Evolutionary conservation across 37 sponge, comb jelly and placozoan species (phyloP), one percentile per base, ranked within the genome.

Genomic region (Diacarnus erythraeanus): DNA sequence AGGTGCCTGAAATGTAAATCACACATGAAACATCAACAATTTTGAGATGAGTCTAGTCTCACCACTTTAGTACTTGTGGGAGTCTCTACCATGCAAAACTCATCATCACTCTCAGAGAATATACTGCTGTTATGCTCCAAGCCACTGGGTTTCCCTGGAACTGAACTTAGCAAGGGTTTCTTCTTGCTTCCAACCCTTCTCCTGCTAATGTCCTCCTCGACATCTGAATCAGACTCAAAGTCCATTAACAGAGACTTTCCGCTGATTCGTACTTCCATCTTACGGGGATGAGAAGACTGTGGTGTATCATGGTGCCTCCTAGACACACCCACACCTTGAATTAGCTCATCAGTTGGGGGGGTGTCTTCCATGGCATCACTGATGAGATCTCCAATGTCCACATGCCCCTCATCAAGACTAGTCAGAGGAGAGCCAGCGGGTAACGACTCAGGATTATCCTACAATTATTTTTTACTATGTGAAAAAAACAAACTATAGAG

Each of bases 41-140:
- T 43, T 23, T 69, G 12, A 6, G n/a, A n/a, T n/a, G n/a, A n/a
- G n/a, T n/a, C n/a, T n/a, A n/a, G 34, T 43, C 72, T 40, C 56
- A 89, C 89, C 84, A 89, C 84, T 78, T 39, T 79, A 60, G 89
- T 79, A 29, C 64, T 73, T 18, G 84, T 89, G 30, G 84, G 89
- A 21, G 84, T 35, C 57, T 77, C 76, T 22, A 89, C 65, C 20
- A 89, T 70, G 38, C 70, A 80, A 69, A 82, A 89, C n/a, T 79
- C 89, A 60, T 89, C 84, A 38, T 89, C 89, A 69, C 69, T 72
- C 31, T 81, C 81, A 26, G 81, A 72, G 34, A 79, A 79, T 4
- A 79, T 68, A 17, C 69, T 44, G 25, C 77, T 40, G 12, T 42
- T 1, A 1, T 76, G 64, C 2, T 67, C 56, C 38, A 66, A 79